Percentiles rank a stretch among this genome's conserved stretches.
phyloP scores from a whole-genome alignment of 2,888 invertebrate species.

The Caenorhabditis afra region DNA sequence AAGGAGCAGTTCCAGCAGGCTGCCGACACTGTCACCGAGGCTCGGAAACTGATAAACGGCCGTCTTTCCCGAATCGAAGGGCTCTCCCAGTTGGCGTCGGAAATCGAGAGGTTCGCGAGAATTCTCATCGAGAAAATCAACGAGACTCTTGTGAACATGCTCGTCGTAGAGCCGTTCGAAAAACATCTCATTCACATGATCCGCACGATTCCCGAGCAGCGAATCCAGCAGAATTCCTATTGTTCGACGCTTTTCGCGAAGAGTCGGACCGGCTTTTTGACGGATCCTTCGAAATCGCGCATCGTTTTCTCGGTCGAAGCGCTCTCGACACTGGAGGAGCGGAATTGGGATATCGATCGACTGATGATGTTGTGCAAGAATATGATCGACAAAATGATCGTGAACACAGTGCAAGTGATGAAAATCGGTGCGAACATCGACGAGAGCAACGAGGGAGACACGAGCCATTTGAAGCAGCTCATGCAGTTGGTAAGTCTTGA shows the following conservation, averaged over 20 bases:
- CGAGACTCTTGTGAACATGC: constrained; percentile 68
- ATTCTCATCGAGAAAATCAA: constrained; percentile 68
- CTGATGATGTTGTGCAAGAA: constrained; percentile 61
- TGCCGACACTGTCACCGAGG: constrained; percentile 52
- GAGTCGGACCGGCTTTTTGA: constrained; percentile 28
- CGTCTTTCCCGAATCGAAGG: constrained; percentile 73
- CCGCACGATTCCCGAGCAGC: constrained; percentile 60
- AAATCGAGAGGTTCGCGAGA: constrained; percentile 56
- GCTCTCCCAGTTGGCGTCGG: constrained; percentile 68
- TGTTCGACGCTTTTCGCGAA: constrained; percentile 50
- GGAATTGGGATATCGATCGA: constrained; percentile 59
- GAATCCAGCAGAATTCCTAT: constrained; percentile 63
- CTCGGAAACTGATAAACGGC: constrained; percentile 72
- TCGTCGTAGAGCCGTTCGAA: constrained; percentile 78
- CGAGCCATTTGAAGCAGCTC: constrained; percentile 70
- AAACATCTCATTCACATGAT: constrained; percentile 67
- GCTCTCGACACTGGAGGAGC: constrained; percentile 62
- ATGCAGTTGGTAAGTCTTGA: constrained; percentile 70
- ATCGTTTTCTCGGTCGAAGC: constrained; percentile 54
- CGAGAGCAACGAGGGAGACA: constrained; percentile 68
- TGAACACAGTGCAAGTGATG: constrained; percentile 65
- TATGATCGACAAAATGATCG: constrained; percentile 70
- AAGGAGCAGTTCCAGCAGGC: constrained; percentile 55
- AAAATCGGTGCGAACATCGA: constrained; percentile 66
- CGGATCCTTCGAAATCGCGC: constrained; percentile 19